Evolutionary conservation across 2,797 vertebrate species (phyloP).

Genomic region (Fringilla coelebs): DNA sequence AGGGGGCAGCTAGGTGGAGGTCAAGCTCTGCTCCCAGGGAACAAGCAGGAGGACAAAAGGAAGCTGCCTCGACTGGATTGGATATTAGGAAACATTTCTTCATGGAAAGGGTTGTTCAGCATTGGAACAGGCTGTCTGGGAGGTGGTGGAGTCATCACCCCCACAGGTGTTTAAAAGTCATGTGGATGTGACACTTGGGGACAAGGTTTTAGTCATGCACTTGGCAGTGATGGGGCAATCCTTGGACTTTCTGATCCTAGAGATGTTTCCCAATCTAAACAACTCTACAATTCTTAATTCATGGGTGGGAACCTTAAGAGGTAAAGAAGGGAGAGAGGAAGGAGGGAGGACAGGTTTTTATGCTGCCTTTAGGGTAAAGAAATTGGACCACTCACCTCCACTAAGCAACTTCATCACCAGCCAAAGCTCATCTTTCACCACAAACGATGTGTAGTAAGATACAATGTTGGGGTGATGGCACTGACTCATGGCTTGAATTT

Average conservation of each 20-base stretch:
- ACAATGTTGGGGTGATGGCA: slow-evolving; percentile 98
- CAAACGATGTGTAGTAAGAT: slow-evolving; percentile 97
- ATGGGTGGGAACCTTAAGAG: not conserved
- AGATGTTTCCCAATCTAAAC: not conserved
- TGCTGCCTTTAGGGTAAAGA: not conserved
- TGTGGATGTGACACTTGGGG: not conserved
- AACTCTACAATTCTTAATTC: not conserved
- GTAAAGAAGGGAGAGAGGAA: not conserved
- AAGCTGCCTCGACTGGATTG: not conserved
- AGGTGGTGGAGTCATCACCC: not conserved
- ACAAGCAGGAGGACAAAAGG: not conserved
- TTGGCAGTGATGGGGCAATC: not conserved
- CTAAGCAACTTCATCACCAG: slow-evolving; percentile 98
- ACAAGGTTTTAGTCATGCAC: not conserved
- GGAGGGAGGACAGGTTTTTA: not conserved
- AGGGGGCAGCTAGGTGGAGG: not conserved
- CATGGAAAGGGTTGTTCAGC: too few species aligned
- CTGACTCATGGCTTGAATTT: slow-evolving; percentile 99
- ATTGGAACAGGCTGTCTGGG: not conserved
- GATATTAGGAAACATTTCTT: not conserved
- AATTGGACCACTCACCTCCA: slow-evolving; percentile 84
- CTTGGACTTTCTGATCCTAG: not conserved
- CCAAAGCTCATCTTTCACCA: slow-evolving; percentile 99
- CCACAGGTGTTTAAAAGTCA: not conserved
- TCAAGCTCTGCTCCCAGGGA: not conserved